Conservation (phyloP, 2,888 invertebrate genomes). For the Vesta saturnalis region DNA sequence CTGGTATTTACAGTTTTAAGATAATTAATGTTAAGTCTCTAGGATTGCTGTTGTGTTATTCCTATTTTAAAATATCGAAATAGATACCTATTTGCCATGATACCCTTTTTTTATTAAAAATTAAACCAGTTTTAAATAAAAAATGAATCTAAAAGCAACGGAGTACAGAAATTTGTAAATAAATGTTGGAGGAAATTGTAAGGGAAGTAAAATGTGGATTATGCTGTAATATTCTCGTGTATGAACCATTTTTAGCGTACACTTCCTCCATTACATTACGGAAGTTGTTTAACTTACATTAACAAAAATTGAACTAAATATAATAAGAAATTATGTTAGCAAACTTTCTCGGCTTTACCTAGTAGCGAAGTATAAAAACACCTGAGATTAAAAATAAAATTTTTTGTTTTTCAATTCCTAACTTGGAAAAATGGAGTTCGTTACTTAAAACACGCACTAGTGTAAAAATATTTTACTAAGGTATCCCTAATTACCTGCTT, state of each 20-base stretch:
- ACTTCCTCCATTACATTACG: slow-evolving; percentile 47
- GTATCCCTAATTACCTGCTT: slow-evolving; percentile 37
- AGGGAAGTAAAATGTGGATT: slow-evolving; percentile 47
- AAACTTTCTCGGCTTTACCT: slow-evolving; percentile 5
- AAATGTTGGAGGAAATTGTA: slow-evolving; percentile 45
- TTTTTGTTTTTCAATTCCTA: slow-evolving; percentile 16
- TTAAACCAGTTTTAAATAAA: slow-evolving; percentile 24
- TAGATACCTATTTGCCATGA: neutral
- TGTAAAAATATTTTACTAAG: slow-evolving; percentile 38
- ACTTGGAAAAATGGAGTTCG: slow-evolving; percentile 32
- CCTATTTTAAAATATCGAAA: slow-evolving; percentile 17
- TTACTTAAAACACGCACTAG: slow-evolving; percentile 34
- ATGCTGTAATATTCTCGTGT: slow-evolving; percentile 46
- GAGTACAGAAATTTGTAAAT: slow-evolving; percentile 32
- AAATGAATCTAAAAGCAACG: slow-evolving; percentile 21
- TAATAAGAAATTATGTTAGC: slow-evolving; percentile 26
- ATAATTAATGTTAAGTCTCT: slow-evolving; percentile 33
- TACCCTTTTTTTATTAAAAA: slow-evolving; percentile 24
- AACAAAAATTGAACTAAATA: slow-evolving; percentile 43
- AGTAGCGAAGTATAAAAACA: slow-evolving; percentile 15
- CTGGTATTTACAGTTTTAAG: slow-evolving; percentile 38
- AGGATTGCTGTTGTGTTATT: slow-evolving; percentile 26
- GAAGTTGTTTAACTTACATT: slow-evolving; percentile 49
- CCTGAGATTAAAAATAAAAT: slow-evolving; percentile 24
- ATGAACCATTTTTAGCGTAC: slow-evolving; percentile 37